phyloP scores from a whole-genome alignment of 2,888 invertebrate species.

The Capitulum mitella region DNA sequence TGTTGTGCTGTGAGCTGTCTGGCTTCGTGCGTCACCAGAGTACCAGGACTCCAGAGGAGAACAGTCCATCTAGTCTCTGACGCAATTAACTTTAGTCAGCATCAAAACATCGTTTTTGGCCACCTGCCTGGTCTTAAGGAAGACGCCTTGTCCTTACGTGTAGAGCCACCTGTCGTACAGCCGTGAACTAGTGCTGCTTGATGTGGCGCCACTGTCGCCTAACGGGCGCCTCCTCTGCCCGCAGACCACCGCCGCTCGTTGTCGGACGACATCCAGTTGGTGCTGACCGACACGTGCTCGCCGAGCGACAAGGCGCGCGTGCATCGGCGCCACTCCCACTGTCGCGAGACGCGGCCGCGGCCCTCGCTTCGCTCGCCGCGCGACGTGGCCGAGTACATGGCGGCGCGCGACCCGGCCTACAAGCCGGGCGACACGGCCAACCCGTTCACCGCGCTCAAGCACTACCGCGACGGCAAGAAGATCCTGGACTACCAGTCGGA shows the following conservation, averaged over 20 bases:
- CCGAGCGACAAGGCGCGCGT: conserved; percentile 68
- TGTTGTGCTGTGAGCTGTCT: too few species aligned
- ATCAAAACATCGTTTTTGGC: too few species aligned
- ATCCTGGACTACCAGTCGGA: conserved; percentile 60
- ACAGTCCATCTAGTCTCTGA: too few species aligned
- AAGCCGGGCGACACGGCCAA: conserved; percentile 48
- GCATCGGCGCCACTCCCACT: conserved; percentile 45
- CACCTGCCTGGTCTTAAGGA: too few species aligned
- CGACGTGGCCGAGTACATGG: conserved; percentile 37
- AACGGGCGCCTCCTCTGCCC: conserved; percentile 40
- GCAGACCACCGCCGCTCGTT: conserved; percentile 64
- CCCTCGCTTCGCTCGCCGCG: conserved; percentile 28
- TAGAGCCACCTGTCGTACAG: too few species aligned
- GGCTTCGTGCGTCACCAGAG: too few species aligned
- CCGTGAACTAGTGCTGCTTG: too few species aligned
- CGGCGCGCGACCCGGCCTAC: conserved; percentile 38
- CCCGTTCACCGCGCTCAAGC: conserved; percentile 65
- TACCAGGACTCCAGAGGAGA: too few species aligned
- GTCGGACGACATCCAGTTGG: conserved; percentile 61
- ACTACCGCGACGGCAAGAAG: conserved; percentile 67
- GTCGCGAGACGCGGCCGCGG: neutral
- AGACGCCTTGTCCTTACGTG: too few species aligned
- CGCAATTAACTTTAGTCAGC: too few species aligned
- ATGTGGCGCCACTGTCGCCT: neutral
- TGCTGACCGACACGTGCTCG: conserved; percentile 52